Base-by-base conservation (phyloP, 2,113 vertebrate species). In the Orthochromis indermauri region DNA sequence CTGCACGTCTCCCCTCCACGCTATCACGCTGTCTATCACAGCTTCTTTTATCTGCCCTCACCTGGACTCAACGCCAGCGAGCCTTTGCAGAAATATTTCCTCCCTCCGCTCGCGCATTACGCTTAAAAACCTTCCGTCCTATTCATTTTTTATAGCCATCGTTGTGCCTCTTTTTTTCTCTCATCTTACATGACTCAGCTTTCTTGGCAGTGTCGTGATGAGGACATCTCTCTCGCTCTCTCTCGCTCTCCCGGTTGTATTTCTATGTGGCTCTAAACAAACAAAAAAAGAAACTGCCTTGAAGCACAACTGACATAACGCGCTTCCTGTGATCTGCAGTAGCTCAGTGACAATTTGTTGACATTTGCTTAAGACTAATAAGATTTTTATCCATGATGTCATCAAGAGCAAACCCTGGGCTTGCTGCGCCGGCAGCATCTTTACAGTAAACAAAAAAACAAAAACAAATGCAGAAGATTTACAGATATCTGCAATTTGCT, bases 141-240 rank as follows among this genome's bases (percentile, higher is more conserved):
- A 84, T 91, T 81, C 81, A 89, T 91, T 85, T 91, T 90, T 90
- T 59, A 88, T 68, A 86, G 59, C 85, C 81, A 73, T 83, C 42
- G 71, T 89, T 81, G 55, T 80, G 81, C 85, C 86, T 87, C 59
- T 35, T 85, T 90, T 86, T 84, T 81, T 68, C 82, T 17, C 24
- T 89, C 10, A 3, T 87, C 90, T 93, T 91, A 91, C 90, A 90
- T 90, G 97, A 97, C 95, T 96, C 97, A 93, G 95, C 95, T 92
- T 93, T 95, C 87, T 93, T 90, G 57, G 87, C 83, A 79, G 88
- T 59, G 91, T 92, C 92, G 87, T 89, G 94, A 93, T 87, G 86
- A 91, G 84, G 87, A 92, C 40, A 61, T 40, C 63, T 84, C 88
- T 88, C 68, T 85, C 53, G 14, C 73, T 51, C 37, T 12, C 76